Base-by-base conservation (phyloP, 2,888 invertebrate genomes). In the Drosophila melanosoma region DNA sequence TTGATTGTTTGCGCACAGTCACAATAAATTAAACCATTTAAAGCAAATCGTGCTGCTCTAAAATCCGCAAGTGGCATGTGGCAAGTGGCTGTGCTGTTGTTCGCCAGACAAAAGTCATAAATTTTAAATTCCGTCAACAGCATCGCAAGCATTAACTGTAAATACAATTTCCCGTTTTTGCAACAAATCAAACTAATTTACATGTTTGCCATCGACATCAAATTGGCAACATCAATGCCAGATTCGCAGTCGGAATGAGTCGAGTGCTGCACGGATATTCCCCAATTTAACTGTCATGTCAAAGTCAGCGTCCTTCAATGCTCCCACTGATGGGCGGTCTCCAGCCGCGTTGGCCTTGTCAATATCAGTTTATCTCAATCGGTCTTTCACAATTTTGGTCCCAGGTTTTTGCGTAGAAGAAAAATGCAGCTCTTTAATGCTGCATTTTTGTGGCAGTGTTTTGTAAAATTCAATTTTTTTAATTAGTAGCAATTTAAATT, bases 201-300 rank as follows among this genome's bases (percentile, higher is more conserved):
- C 87, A 87, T 90, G 85, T 80, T 79, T 65, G 51, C 40, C 36
- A 40, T 53, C 57, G 53, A 57, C 56, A 45, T 32, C 32, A 42
- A 52, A 49, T 20, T 54, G 51, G 38, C 35, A 42, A 49, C 59
- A 35, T 23, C 45, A 23, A 15, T 4, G 45, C 45, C 45, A 23
- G 23, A 23, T 8, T 23, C 20, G 20, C 45, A 45, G 45, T 20
- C 45, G 15, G 26, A 33, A 26, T 26, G 20, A 35, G 49, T 20
- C n/a, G n/a, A 35, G 35, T 51, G 35, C 33, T 51, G 32, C 33
- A 52, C 20, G 52, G 65, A 64, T 73, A 69, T 73, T 69, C 76
- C 81, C 77, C 87, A 88, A 90, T 87, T 87, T 80, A 89, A 85
- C 82, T 90, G 87, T 79, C 87, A 89, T 83, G 87, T 87, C 87